Conservation (phyloP, 2,113 vertebrate species). For the Mormyrus lacerda region DNA sequence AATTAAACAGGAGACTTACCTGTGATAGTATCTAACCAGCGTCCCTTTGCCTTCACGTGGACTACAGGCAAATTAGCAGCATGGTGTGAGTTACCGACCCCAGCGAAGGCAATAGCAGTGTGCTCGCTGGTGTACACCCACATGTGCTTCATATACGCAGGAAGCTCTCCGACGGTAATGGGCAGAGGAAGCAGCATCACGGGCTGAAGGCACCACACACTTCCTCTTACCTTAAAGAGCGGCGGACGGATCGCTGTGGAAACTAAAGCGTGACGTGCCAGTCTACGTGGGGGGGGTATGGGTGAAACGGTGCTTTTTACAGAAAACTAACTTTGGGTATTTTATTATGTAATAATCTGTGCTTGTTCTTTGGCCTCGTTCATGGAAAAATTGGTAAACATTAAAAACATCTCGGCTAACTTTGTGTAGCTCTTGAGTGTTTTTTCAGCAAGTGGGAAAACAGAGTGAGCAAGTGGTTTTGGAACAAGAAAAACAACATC, state of each 20-base stretch:
- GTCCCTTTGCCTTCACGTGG: slow-evolving; percentile 12
- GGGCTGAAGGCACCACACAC: slow-evolving; percentile 31
- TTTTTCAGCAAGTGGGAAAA: not conserved
- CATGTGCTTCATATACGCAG: slow-evolving; percentile 35
- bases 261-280: not conserved
- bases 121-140: slow-evolving; percentile 22
- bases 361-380: not conserved
- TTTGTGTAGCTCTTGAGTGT: not conserved
- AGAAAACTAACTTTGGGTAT: not conserved
- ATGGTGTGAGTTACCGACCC: slow-evolving; percentile 9
- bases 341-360: not conserved
- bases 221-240: slow-evolving; percentile 27
- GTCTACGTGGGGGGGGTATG: not conserved
- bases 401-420: not conserved
- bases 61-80: slow-evolving; percentile 11
- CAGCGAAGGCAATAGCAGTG: slow-evolving; percentile 20
- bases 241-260: slow-evolving; percentile 18
- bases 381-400: not conserved
- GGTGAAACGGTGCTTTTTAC: not conserved
- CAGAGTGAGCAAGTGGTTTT: not conserved
- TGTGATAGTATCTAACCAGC: slow-evolving; percentile 14
- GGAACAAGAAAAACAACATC: not conserved
- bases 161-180: slow-evolving; percentile 40
- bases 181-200: slow-evolving; percentile 44
- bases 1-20: slow-evolving; percentile 23